Evolutionary conservation across 2,888 invertebrate species (phyloP).

Genomic region (Deroplatys truncata): DNA sequence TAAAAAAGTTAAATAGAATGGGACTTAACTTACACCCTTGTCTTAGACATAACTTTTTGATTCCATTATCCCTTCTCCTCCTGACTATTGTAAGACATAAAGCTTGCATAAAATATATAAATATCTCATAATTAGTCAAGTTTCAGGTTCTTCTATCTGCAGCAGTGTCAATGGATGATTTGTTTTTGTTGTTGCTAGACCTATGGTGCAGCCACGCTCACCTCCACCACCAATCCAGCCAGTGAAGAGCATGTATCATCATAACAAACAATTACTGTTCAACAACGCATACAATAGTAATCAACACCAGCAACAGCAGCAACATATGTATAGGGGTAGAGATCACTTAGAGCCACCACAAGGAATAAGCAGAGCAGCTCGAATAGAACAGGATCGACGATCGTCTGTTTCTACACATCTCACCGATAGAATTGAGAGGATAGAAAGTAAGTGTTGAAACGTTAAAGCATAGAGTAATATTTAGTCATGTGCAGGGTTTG

Average conservation of each 20-base stretch:
- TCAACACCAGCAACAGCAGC: slow-evolving; percentile 4
- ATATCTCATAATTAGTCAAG: too few species aligned
- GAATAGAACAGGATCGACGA: slow-evolving; percentile 31
- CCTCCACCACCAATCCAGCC: slow-evolving; percentile 65
- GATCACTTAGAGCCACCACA: slow-evolving; percentile 25
- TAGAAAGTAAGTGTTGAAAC: slow-evolving; percentile 44
- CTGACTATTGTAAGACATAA: too few species aligned
- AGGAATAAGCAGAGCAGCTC: slow-evolving; percentile 7
- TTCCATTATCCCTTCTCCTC: too few species aligned
- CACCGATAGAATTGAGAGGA: slow-evolving; percentile 61
- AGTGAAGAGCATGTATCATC: slow-evolving; percentile 40
- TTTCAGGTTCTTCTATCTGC: too few species aligned
- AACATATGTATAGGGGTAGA: neutral
- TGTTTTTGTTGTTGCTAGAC: neutral
- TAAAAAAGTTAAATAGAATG: too few species aligned
- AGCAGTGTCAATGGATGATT: neutral
- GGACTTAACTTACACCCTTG: too few species aligned
- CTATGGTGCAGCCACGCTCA: slow-evolving; percentile 51
- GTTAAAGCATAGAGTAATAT: too few species aligned
- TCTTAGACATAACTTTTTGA: too few species aligned
- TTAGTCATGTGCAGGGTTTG: too few species aligned
- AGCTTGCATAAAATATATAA: too few species aligned
- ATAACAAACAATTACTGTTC: slow-evolving; percentile 34
- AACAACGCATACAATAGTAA: slow-evolving; percentile 44
- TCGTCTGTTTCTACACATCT: slow-evolving; percentile 65